These are phyloP conservation scores for Callipepla californica DNA, from an alignment of 2,113 vertebrate species.

Conservation along the genomic window DNA sequence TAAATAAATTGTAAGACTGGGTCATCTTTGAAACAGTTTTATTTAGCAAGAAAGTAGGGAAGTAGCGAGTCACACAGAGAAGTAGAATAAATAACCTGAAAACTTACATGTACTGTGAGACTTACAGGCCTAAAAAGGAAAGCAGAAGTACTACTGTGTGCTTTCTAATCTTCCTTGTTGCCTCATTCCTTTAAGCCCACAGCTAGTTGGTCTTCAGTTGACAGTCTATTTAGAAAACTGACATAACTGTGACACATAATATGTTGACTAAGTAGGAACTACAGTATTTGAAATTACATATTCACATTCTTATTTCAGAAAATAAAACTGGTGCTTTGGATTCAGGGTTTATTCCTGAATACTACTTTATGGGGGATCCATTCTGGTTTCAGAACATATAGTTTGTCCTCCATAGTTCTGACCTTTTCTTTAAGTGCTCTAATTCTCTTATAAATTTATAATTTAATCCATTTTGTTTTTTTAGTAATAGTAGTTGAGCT, in stretches of 20 bases:
- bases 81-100: background rate
- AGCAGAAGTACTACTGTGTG: background rate
- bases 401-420: background rate
- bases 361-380: background rate
- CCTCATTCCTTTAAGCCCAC: background rate
- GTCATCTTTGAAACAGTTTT: background rate
- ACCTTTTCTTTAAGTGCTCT: background rate
- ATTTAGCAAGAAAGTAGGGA: background rate
- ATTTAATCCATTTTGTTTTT: background rate
- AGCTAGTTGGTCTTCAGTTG: background rate
- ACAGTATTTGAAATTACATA: background rate
- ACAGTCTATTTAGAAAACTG: background rate
- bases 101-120: background rate
- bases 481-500: background rate
- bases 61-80: background rate
- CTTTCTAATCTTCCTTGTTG: background rate
- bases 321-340: background rate
- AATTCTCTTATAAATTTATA: background rate
- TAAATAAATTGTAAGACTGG: background rate
- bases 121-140: background rate
- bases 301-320: background rate
- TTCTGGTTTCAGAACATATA: background rate
- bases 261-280: background rate
- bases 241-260: background rate
- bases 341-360: background rate